These are phyloP conservation scores for Ambastaia sidthimunki DNA, from an alignment of 2,797 vertebrate species.

Conservation along the genomic window DNA sequence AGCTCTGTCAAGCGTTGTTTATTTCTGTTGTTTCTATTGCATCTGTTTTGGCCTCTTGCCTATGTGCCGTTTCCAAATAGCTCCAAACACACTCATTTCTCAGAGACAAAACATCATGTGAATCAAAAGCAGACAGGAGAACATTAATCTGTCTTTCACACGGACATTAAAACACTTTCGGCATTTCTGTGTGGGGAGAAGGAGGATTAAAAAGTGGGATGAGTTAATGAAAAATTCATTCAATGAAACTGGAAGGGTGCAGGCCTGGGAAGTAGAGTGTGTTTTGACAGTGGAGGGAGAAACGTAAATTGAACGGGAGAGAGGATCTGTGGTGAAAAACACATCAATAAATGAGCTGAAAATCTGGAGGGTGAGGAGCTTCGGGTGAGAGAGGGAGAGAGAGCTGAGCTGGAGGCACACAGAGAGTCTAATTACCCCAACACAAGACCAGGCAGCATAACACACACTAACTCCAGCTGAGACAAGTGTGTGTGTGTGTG, in stretches of 20 bases:
- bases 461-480: slow-evolving; percentile 36
- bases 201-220: slow-evolving; percentile 39
- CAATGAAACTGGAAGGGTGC: slow-evolving; percentile 56
- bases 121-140: slow-evolving; percentile 39
- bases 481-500: slow-evolving; percentile 29
- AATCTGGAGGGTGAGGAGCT: slow-evolving; percentile 54
- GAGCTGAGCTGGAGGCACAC: slow-evolving; percentile 37
- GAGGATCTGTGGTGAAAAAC: slow-evolving; percentile 54
- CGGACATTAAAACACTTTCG: slow-evolving; percentile 45
- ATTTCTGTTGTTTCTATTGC: background rate
- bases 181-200: background rate
- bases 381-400: slow-evolving; percentile 6
- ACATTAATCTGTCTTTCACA: slow-evolving; percentile 55
- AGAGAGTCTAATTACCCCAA: slow-evolving; percentile 59
- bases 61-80: slow-evolving; percentile 30
- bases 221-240: slow-evolving; percentile 61
- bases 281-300: slow-evolving; percentile 61
- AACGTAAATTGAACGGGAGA: slow-evolving; percentile 60
- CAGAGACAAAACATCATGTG: slow-evolving; percentile 19
- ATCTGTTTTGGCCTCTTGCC: background rate
- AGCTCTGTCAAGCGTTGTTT: background rate
- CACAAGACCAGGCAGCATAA: slow-evolving; percentile 51
- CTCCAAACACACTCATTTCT: slow-evolving; percentile 44
- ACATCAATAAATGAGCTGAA: slow-evolving; percentile 65
- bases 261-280: slow-evolving; percentile 49